phyloP scores from a whole-genome alignment of 1,140 invertebrate genomes.

The Dolichoris vasculosae region DNA sequence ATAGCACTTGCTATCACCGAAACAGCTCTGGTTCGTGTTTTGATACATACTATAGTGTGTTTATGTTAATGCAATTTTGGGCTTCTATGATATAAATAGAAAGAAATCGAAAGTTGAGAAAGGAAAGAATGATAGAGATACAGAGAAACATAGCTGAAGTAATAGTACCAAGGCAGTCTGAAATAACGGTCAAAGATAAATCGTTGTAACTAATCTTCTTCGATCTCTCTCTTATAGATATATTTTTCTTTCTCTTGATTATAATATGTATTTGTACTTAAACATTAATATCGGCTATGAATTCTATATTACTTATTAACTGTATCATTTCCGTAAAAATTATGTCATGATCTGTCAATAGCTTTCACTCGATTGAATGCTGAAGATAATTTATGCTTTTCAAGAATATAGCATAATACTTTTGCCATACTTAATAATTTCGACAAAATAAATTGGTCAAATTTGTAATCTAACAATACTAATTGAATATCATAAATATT shows the following conservation, averaged over 20 bases:
- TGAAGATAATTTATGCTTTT: no score
- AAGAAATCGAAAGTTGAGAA: no score
- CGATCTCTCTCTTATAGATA: background rate
- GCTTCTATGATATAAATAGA: background rate
- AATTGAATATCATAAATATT: no score
- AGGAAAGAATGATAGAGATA: background rate
- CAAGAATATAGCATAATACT: no score
- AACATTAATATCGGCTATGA: background rate
- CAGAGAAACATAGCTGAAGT: conserved; percentile 24
- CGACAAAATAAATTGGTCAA: no score
- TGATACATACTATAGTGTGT: conserved; percentile 61
- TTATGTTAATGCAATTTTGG: conserved; percentile 71
- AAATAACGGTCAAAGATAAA: conserved; percentile 70
- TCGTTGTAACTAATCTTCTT: conserved; percentile 54
- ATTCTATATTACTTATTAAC: background rate
- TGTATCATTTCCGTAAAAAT: no score
- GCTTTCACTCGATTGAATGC: no score
- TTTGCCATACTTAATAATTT: no score
- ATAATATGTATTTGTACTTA: background rate
- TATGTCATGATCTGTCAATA: no score
- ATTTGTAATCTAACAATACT: no score
- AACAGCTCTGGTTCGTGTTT: conserved; percentile 40
- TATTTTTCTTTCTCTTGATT: background rate
- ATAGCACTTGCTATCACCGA: conserved; percentile 28
- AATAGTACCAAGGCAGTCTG: conserved; percentile 45